A percentile compares a stretch with the other conserved stretches of the same genome.
These are phyloP conservation scores for Onychomys leucogaster DNA, from an alignment of 2,797 vertebrate genomes.

Conservation along the genomic window DNA sequence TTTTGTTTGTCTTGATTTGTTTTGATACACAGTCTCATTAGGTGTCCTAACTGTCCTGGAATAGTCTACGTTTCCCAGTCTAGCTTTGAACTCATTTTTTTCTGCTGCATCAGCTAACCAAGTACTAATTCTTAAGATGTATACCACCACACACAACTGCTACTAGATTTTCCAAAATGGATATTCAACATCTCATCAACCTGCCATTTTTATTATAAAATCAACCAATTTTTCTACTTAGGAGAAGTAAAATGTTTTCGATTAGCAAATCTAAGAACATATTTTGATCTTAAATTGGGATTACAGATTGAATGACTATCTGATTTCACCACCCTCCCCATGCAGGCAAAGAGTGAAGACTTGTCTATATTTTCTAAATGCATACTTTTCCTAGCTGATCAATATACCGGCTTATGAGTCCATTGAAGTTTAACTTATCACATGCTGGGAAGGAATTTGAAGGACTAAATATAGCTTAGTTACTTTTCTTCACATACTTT, in stretches of 20 bases:
- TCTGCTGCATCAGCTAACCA: not conserved
- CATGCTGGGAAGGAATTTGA: not conserved
- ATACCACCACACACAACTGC: too few relatives aligned
- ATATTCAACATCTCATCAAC: not conserved
- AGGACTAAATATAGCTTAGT: conserved; percentile 26
- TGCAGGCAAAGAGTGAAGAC: not conserved
- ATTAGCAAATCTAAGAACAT: conserved; percentile 1
- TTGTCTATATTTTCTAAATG: not conserved
- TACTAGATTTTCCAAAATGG: not conserved
- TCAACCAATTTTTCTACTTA: not conserved
- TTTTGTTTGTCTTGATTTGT: not conserved
- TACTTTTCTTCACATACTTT: not conserved
- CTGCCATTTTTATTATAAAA: conserved; percentile 28
- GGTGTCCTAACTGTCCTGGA: not conserved
- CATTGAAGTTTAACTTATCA: not conserved
- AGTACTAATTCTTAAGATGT: not conserved
- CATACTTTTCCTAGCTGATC: not conserved
- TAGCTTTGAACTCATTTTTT: not conserved
- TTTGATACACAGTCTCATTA: not conserved
- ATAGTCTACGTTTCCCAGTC: not conserved
- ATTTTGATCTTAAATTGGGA: not conserved
- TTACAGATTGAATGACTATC: not conserved
- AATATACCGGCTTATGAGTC: not conserved
- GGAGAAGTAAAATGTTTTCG: conserved; percentile 20
- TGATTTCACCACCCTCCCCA: not conserved